A percentile compares a stretch with the other conserved stretches of the same genome.
These are phyloP conservation scores for Parascotia fuliginaria DNA, from an alignment of 2,888 invertebrate genomes.

Conservation along the genomic window DNA sequence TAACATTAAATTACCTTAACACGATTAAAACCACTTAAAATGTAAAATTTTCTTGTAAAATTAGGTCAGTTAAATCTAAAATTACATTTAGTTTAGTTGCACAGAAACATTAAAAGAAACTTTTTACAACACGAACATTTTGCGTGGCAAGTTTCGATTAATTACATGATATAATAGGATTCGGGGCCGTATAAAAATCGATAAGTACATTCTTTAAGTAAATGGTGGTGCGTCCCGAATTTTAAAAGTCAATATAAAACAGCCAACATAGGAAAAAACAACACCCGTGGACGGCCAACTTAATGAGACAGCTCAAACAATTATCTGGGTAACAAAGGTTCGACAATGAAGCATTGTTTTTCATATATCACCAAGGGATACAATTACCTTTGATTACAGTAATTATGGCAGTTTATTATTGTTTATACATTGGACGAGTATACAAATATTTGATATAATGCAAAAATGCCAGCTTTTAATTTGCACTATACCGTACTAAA, in stretches of 20 bases:
- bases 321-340: constrained; percentile 60
- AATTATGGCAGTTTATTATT: constrained; percentile 59
- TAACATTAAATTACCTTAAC: not conserved
- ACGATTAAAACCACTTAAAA: not conserved
- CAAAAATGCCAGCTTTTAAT: constrained; percentile 29
- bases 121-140: constrained; percentile 35
- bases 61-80: constrained; percentile 16
- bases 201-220: constrained; percentile 20
- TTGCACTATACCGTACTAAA: constrained; percentile 29
- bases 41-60: constrained; percentile 6
- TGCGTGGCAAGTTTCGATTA: constrained; percentile 37
- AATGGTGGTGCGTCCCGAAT: constrained; percentile 31
- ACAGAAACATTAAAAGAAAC: constrained; percentile 31
- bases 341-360: constrained; percentile 64
- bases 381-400: constrained; percentile 68
- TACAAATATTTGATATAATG: constrained; percentile 35
- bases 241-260: constrained; percentile 30
- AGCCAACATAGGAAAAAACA: constrained; percentile 44
- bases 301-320: constrained; percentile 69
- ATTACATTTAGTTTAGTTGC: constrained; percentile 16
- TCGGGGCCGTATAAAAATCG: constrained; percentile 31
- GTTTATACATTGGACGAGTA: constrained; percentile 23
- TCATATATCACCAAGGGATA: constrained; percentile 57
- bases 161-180: constrained; percentile 30
- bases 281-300: constrained; percentile 39